phyloP scores from a whole-genome alignment of 2,888 invertebrate species.

The Rhaphigaster nebulosa region DNA sequence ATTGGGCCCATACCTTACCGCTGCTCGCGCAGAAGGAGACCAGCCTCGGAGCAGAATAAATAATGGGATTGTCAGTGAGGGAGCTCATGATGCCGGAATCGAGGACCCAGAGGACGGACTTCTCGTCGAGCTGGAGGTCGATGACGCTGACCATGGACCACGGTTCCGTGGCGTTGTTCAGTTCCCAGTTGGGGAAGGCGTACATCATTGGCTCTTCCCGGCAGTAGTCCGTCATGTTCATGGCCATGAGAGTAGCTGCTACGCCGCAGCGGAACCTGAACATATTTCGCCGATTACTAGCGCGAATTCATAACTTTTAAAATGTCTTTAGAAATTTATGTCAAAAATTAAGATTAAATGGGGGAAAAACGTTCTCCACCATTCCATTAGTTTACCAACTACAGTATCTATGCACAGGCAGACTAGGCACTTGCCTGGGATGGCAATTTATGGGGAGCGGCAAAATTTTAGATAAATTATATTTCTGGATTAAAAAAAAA shows the following conservation, averaged over 20 bases:
- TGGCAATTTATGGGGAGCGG: no score
- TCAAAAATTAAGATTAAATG: no score
- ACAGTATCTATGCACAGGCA: no score
- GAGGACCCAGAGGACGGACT: constrained; percentile 80
- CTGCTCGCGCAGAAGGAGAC: constrained; percentile 75
- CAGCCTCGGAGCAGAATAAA: constrained; percentile 73
- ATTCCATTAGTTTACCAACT: no score
- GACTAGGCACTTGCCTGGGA: no score
- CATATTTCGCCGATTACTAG: no score
- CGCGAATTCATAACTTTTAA: no score
- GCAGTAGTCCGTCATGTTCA: constrained; percentile 68
- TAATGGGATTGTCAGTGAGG: constrained; percentile 66
- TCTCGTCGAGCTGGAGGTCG: constrained; percentile 75
- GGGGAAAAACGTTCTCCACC: no score
- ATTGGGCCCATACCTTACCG: constrained; percentile 69
- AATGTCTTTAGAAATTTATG: no score
- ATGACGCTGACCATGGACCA: constrained; percentile 79
- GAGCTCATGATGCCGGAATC: constrained; percentile 73
- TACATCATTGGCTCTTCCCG: constrained; percentile 68
- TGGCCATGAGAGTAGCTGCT: constrained; percentile 76
- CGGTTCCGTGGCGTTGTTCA: constrained; percentile 74
- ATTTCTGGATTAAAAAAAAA: no score
- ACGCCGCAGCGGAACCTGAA: constrained; percentile 75
- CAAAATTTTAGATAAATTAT: no score
- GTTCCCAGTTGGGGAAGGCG: constrained; percentile 77